Conservation (phyloP, 1,140 invertebrate species). For the Drosophila tristis region DNA sequence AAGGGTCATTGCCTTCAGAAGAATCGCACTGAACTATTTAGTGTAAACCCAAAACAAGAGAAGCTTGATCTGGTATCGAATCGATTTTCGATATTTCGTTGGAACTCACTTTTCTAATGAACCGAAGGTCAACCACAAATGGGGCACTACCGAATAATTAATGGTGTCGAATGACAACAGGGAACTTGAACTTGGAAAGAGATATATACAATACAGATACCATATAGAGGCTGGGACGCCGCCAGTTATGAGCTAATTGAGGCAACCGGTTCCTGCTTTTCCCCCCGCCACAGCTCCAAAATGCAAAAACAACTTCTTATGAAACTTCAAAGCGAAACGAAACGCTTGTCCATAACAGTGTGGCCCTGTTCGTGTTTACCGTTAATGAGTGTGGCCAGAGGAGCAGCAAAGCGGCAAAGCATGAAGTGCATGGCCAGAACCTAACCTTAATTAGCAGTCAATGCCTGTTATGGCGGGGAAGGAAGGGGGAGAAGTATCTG, state of each 20-base stretch:
- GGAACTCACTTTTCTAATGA: slow-evolving; percentile 47
- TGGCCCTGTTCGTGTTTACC: slow-evolving; percentile 45
- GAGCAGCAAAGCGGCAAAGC: slow-evolving; percentile 41
- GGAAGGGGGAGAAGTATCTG: neutral
- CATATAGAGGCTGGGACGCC: no score
- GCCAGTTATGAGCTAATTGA: slow-evolving; percentile 40
- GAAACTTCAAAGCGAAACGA: slow-evolving; percentile 59
- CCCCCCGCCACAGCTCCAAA: slow-evolving; percentile 18
- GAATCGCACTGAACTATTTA: slow-evolving; percentile 11
- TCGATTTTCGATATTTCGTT: slow-evolving; percentile 33
- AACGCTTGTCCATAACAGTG: slow-evolving; percentile 53
- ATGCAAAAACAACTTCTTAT: slow-evolving; percentile 10
- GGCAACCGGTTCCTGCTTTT: slow-evolving; percentile 45
- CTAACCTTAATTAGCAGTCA: slow-evolving; percentile 58
- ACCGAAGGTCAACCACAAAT: slow-evolving; percentile 70
- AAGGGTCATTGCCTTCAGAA: slow-evolving; percentile 12
- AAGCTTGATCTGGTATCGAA: slow-evolving; percentile 9
- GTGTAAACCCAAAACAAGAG: neutral
- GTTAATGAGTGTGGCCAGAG: slow-evolving; percentile 58
- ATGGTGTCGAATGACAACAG: slow-evolving; percentile 32
- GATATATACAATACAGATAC: neutral
- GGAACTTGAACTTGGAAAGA: slow-evolving; percentile 35
- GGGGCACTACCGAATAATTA: slow-evolving; percentile 34
- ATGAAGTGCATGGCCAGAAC: slow-evolving; percentile 25
- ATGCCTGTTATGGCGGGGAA: slow-evolving; percentile 15